Percentiles rank a stretch among this genome's conserved stretches.
phyloP scores from a whole-genome alignment of 2,888 invertebrate genomes.

The Prosopocoilus inquinatus region DNA sequence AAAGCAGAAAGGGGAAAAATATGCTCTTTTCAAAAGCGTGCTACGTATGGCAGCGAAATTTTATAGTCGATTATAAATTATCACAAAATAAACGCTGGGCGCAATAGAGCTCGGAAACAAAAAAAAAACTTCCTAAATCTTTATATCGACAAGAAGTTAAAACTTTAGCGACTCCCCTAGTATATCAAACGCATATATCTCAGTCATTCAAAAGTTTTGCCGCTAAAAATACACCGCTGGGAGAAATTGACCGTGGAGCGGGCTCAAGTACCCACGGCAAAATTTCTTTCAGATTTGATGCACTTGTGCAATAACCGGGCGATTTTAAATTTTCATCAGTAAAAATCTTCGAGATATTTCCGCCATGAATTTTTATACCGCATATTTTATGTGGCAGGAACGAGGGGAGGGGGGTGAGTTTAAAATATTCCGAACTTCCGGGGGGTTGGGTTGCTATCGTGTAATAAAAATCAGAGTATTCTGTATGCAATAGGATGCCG shows the following conservation, averaged over 20 bases:
- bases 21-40: no score
- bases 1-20: no score
- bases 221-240: conserved; percentile 25
- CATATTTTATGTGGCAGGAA: background rate
- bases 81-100: no score
- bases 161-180: conserved; percentile 5
- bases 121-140: conserved; percentile 1
- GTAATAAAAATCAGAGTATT: conserved; percentile 37
- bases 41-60: no score
- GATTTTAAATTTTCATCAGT: background rate
- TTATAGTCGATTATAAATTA: no score
- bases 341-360: background rate
- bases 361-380: background rate
- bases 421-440: no score
- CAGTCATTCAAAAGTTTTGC: conserved; percentile 27
- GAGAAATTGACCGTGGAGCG: conserved; percentile 20
- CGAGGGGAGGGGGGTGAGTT: no score
- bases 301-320: background rate
- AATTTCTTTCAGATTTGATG: background rate
- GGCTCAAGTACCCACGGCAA: background rate
- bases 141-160: background rate
- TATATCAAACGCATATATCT: conserved; percentile 28
- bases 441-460: no score
- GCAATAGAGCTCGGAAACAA: no score
- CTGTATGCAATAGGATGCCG: conserved; percentile 40